Percentiles rank a stretch among this genome's conserved stretches.
Evolutionary conservation across 2,797 vertebrate species (phyloP).

Genomic region (Hybognathus amarus): DNA sequence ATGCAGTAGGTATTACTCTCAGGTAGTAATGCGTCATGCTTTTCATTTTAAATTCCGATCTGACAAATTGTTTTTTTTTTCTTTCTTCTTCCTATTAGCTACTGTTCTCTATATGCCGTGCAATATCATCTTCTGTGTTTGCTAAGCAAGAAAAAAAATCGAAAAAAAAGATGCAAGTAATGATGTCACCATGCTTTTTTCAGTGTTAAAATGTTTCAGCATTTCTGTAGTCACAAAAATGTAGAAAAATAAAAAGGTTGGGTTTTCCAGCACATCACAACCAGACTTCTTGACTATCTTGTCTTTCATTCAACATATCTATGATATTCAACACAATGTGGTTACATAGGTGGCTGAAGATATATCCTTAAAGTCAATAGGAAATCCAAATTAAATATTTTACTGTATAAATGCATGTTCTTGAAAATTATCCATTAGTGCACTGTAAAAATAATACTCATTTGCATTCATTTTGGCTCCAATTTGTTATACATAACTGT

Average conservation of each 20-base stretch:
- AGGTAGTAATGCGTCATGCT: constrained; percentile 74
- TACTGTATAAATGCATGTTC: background rate
- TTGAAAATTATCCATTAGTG: background rate
- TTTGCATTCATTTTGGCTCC: background rate
- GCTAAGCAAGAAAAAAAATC: constrained; percentile 87
- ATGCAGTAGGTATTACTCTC: constrained; percentile 83
- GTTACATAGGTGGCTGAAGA: background rate
- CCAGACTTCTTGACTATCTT: constrained; percentile 72
- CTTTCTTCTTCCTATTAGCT: constrained; percentile 26
- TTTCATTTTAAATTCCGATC: constrained; percentile 22
- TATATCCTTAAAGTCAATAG: background rate
- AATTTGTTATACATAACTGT: background rate
- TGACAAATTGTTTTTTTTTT: background rate
- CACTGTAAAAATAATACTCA: background rate
- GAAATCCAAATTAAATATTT: background rate
- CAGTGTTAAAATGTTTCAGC: constrained; percentile 97
- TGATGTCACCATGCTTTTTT: constrained; percentile 96
- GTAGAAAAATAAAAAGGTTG: constrained; percentile 98
- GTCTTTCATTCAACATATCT: constrained; percentile 53
- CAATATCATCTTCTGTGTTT: constrained; percentile 99
- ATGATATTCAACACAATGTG: background rate
- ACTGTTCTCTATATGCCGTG: constrained; percentile 86
- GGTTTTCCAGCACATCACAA: constrained; percentile 95
- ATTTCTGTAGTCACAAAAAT: constrained; percentile 98
- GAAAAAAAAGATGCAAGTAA: constrained; percentile 84